Base-by-base conservation (phyloP, 2,797 vertebrate genomes). In the Masticophis lateralis region DNA sequence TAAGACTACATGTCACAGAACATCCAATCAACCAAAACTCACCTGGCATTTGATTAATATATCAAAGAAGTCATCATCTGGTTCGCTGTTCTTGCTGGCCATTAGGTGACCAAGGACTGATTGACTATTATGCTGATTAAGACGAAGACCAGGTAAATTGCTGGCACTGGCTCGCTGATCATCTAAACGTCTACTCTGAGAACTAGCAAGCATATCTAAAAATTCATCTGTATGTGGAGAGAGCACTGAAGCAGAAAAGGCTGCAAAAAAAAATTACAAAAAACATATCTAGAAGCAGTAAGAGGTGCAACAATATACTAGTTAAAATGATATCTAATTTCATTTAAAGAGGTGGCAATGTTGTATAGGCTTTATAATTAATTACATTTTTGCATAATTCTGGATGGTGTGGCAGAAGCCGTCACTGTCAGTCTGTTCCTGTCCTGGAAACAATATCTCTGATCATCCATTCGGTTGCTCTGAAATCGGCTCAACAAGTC, bases 401-500 rank as follows among this genome's bases (percentile, higher is more conserved):
- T 98, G 28, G 98, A 96, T 27, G 98, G 98, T 0, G 98, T 97
- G 57, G 98, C 97, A 9, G 97, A 95, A 86, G 97, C 91, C 9
- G 97, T 94, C 14, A 97, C 87, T 1, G 98, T 94, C 28, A 97
- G 89, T 66, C 96, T 95, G 97, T 96, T 98, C 94, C 98, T 97
- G 89, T 98, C 97, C 47, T 98, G 98, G 91, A 99, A 97, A 89
- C 97, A 98, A 93, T 98, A 99, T 91, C 99, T 98, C 95, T 99
- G 99, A 95, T 99, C 99, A 22, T 99, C 99, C 99, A 99, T 99
- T 89, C 99, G 98, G 96, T 98, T 99, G 97, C 99, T 99, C 97
- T 99, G 99, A 97, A 99, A 99, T 79, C 99, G 98, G 94, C 99
- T 99, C 93, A 99, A 97, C 90, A 99, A 98, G 96, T 99, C 99